Conservation (phyloP, 2,888 invertebrate genomes). For the Protonemura montana region DNA sequence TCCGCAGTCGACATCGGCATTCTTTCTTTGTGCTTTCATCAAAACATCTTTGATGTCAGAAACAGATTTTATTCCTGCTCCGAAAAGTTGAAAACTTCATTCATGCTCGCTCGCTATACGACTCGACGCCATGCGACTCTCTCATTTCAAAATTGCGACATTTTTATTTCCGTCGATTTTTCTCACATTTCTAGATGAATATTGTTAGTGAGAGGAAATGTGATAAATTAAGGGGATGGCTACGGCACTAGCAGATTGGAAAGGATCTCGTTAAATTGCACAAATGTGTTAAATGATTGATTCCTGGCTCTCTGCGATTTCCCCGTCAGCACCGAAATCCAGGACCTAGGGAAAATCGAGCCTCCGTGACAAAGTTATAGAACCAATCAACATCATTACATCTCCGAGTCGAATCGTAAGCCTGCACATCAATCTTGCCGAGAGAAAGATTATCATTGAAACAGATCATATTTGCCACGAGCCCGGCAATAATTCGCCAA, state of each 20-base stretch:
- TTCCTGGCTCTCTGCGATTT: not conserved
- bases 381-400: not conserved
- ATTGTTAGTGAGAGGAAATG: not conserved
- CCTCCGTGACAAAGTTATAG: not conserved
- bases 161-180: not conserved
- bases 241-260: not conserved
- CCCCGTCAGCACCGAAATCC: not conserved
- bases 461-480: not conserved
- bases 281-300: not conserved
- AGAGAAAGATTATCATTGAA: not conserved
- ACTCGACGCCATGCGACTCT: not conserved
- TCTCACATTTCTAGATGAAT: not conserved
- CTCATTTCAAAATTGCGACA: slow-evolving; percentile 3
- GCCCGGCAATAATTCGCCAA: not conserved
- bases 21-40: slow-evolving; percentile 12
- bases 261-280: not conserved
- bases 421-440: not conserved
- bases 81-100: not conserved
- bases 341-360: not conserved
- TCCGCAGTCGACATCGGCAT: not conserved
- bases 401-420: not conserved
- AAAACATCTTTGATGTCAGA: slow-evolving; percentile 12
- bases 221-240: not conserved
- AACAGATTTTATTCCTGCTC: not conserved
- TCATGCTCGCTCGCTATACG: not conserved